Evolutionary conservation across 2,113 vertebrate species (phyloP), one percentile per base, ranked within the genome.

Genomic region (Neoarius graeffei): DNA sequence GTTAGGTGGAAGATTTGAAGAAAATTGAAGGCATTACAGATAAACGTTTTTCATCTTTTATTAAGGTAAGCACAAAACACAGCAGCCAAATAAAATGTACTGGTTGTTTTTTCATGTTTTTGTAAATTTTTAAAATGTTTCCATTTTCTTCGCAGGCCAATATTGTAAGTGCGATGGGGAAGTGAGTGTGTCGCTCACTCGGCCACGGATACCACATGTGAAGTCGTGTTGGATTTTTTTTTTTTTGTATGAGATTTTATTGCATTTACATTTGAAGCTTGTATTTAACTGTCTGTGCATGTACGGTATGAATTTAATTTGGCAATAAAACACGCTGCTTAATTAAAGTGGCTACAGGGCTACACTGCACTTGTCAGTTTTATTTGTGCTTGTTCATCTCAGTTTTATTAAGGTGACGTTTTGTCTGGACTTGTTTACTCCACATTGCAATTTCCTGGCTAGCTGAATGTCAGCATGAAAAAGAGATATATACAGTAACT

Each of bases 11-110:
- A 62, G 95, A 96, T 86, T 88, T 96, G 42, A 90, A 20, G 8
- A 93, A 92, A 67, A 90, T 96, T 0, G 95, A 95, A 87, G 94
- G 95, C 3, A 94, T 96, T 91, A 93, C 95, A 0, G 93, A 88
- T 10, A 96, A 96, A 83, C 93, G 95, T 19, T 94, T 95, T 87
- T 92, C 93, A 1, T 93, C 95, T 13, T 96, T 96, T 66, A 91
- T 95, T 89, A 96, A 95, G 94, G 96, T 95, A 84, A 64, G 20
- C 3, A 62, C 25, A 42, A 25, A 57, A 17, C 20, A 30, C 4
- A 13, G 52, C 0, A 30, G 27, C 3, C 3, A 20, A 42, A 48
- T 25, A 50, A 59, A 83, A 23, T 60, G 2, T 0, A 23, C 42
- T 50, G 30, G 7, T 76, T 77, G 0, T 1, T 48, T 74, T 79